phyloP scores from a whole-genome alignment of 2,797 vertebrate species.

The Coreius guichenoti region DNA sequence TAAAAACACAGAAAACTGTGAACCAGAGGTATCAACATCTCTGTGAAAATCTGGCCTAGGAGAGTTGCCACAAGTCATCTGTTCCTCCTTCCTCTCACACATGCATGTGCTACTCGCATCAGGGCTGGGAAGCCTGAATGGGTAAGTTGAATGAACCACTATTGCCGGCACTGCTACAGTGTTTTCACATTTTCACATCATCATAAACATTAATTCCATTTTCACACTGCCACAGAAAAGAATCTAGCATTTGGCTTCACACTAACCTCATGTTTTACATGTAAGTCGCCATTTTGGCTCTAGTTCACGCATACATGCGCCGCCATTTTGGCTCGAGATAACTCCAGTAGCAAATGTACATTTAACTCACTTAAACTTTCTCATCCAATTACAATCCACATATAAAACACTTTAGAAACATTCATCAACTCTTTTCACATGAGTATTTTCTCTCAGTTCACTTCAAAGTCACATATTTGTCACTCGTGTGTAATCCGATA shows the following conservation, averaged over 20 bases:
- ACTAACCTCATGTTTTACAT: background rate
- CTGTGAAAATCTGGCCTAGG: background rate
- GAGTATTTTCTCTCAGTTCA: too few species aligned
- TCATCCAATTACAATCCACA: background rate
- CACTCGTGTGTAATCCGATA: too few species aligned
- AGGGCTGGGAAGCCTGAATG: too few species aligned
- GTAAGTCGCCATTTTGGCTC: background rate
- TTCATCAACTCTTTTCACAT: too few species aligned
- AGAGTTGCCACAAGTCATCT: background rate
- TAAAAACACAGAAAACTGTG: background rate
- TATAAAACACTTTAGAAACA: too few species aligned
- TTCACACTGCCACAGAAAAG: background rate
- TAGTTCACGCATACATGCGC: too few species aligned
- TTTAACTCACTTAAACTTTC: background rate
- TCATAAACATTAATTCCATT: background rate
- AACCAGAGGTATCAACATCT: background rate
- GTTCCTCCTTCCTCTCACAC: conserved; percentile 8
- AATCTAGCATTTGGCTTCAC: background rate
- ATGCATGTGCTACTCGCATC: too few species aligned
- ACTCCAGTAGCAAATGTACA: background rate
- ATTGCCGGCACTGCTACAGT: too few species aligned
- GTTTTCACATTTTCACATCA: background rate
- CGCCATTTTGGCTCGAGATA: background rate
- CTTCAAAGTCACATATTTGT: too few species aligned
- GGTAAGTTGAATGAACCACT: too few species aligned